Evolutionary conservation across 2,113 vertebrate genomes (phyloP), one percentile per base, ranked within the genome.

Genomic region (Condylura cristata): DNA sequence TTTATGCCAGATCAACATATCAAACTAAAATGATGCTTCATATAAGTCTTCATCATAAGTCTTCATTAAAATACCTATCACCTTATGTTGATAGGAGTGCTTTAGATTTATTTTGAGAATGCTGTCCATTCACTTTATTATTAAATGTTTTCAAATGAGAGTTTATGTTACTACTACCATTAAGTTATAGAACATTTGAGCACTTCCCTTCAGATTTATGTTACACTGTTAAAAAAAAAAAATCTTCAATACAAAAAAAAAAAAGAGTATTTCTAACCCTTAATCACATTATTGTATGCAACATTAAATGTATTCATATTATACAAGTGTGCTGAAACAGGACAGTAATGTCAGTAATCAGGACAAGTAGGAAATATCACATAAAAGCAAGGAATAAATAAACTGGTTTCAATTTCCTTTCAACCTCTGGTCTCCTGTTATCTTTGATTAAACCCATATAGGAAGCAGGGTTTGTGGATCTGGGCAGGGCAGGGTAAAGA

Each of bases 281-380:
- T 70, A 74, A 81, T 78, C 37, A 39, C 5, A 65, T 68, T 89
- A 70, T 63, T 80, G 63, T 0, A 80, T 68, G 10, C 53, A 92
- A 65, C 66, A 86, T 58, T 72, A 44, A 84, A 65, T 75, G n/a
- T 14, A 53, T 11, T 66, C 22, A 20, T 85, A 86, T 51, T 30
- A 58, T 18, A 68, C 0, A 85, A 94, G 65, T 72, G 58, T 51
- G 30, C 30, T 87, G 65, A 87, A 66, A 90, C n/a, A n/a, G n/a
- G n/a, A n/a, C n/a, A n/a, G n/a, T n/a, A 96, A 89, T 13, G 61
- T 63, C 78, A 90, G 16, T 68, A 81, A 76, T 34, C 68, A 90
- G 65, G 56, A 60, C 51, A 89, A 89, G 24, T 90, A 86, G 28
- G 20, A 89, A 93, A 83, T 92, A 65, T 16, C 85, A 61, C 30